These are phyloP conservation scores for Prorops nasuta DNA, from an alignment of 1,140 invertebrate species.

Conservation along the genomic window DNA sequence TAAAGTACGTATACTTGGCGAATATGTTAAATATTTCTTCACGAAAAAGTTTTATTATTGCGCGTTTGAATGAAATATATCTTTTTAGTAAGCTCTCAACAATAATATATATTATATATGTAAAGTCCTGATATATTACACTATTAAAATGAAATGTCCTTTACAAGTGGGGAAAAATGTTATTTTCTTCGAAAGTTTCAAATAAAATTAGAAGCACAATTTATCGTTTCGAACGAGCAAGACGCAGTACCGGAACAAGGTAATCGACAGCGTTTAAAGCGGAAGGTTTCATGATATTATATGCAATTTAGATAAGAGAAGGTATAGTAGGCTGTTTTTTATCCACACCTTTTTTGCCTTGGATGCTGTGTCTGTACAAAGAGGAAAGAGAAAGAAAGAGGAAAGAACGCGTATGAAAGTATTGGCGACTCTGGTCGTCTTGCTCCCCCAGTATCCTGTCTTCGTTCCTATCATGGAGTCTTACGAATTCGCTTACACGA, in stretches of 20 bases:
- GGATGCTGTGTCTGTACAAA: not conserved
- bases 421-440: not conserved
- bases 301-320: not conserved
- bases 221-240: no score
- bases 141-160: no score
- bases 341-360: not conserved
- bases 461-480: not conserved
- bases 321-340: not conserved
- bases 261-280: not conserved
- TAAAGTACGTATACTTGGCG: no score
- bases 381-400: not conserved
- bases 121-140: no score
- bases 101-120: no score
- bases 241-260: not conserved
- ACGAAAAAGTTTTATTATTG: no score
- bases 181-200: no score
- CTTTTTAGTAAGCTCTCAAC: no score
- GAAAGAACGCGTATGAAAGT: not conserved
- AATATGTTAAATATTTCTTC: no score
- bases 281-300: not conserved
- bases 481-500: constrained; percentile 20
- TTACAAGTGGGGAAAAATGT: no score
- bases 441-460: not conserved
- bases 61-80: no score
- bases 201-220: no score